Percentiles rank a stretch among this genome's conserved stretches.
phyloP scores from a whole-genome alignment of 2,888 invertebrate genomes.

The Agrotis ipsilon region DNA sequence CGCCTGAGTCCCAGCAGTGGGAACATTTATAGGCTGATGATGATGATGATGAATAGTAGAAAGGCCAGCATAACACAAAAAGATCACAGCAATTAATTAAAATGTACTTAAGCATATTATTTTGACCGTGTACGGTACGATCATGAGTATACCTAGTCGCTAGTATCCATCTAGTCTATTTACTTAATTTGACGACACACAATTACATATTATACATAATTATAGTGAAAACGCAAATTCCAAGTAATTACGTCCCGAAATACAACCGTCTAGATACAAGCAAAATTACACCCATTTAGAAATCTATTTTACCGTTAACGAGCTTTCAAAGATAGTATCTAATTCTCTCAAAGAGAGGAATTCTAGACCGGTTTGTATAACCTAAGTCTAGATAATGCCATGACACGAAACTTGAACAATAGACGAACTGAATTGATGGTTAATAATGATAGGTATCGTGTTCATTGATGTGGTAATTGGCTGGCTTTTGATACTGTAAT shows the following conservation, averaged over 20 bases:
- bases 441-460: slow-evolving; percentile 26
- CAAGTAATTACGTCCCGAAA: slow-evolving; percentile 24
- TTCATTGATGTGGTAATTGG: slow-evolving; percentile 47
- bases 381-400: slow-evolving; percentile 30
- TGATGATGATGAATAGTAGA: no score
- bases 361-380: slow-evolving; percentile 24
- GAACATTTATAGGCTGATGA: no score
- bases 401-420: slow-evolving; percentile 46
- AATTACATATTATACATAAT: background rate
- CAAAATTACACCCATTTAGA: slow-evolving; percentile 37
- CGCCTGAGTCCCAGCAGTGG: no score
- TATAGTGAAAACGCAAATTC: slow-evolving; percentile 7
- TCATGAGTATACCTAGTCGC: no score
- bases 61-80: no score
- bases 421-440: slow-evolving; percentile 23
- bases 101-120: no score
- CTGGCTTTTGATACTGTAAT: slow-evolving; percentile 1
- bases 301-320: slow-evolving; percentile 45
- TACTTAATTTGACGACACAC: no score
- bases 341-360: slow-evolving; percentile 10
- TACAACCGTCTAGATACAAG: slow-evolving; percentile 21
- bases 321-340: slow-evolving; percentile 31
- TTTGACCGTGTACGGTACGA: no score
- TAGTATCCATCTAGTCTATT: background rate
- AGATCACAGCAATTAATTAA: no score